Conservation (phyloP, 2,113 vertebrate genomes). For the Tiliqua scincoides region DNA sequence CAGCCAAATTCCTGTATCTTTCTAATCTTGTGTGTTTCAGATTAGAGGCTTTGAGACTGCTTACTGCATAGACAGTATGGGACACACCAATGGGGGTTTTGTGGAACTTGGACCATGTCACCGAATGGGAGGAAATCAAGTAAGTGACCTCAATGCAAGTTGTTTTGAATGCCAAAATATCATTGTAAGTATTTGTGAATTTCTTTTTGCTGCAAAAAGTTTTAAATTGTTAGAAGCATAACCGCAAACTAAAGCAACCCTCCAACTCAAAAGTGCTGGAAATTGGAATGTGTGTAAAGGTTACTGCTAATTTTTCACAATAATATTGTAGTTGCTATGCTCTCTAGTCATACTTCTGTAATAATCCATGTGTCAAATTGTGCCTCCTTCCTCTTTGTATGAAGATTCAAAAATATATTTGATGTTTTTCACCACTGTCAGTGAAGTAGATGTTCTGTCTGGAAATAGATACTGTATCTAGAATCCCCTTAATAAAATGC, state of each 20-base stretch:
- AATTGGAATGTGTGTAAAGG: background rate
- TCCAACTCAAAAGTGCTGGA: background rate
- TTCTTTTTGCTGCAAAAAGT: background rate
- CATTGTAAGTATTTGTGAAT: background rate
- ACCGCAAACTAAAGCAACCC: too few relatives aligned
- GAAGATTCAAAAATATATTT: too few relatives aligned
- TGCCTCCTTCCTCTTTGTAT: too few relatives aligned
- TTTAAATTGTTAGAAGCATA: background rate
- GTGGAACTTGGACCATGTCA: constrained; percentile 95
- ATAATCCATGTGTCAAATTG: too few relatives aligned
- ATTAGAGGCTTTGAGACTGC: constrained; percentile 89
- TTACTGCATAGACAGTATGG: constrained; percentile 99
- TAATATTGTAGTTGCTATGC: background rate
- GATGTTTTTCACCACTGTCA: too few relatives aligned
- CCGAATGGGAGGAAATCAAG: constrained; percentile 98
- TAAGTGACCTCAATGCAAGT: constrained; percentile 61
- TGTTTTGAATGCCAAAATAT: background rate
- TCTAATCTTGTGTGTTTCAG: constrained; percentile 68
- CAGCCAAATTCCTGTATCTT: background rate
- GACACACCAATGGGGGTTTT: constrained; percentile 91
- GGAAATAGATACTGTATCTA: too few relatives aligned
- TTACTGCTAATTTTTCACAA: background rate
- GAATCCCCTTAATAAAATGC: too few relatives aligned
- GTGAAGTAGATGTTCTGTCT: too few relatives aligned
- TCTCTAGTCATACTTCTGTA: background rate